Base-by-base conservation (phyloP, 2,797 vertebrate genomes). In the Moxostoma hubbsi region DNA sequence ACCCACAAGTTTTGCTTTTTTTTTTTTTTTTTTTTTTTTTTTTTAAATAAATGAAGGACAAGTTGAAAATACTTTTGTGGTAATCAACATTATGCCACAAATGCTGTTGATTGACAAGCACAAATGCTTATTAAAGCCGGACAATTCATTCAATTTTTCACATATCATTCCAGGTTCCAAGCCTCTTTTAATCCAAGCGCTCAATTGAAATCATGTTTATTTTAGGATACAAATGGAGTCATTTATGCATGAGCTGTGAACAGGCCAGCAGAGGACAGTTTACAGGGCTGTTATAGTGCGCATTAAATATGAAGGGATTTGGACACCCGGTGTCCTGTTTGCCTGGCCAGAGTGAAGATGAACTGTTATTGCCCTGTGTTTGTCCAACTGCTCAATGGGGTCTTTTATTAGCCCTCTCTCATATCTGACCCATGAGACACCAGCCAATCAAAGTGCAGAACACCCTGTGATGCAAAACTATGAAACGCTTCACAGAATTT, bases 401-500 rank as follows among this genome's bases (percentile, higher is more conserved):
- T 88, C 83, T 88, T 88, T 89, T 86, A 87, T 90, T 91, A 90
- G 88, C 79, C 62, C 87, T 68, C 82, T 87, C 82, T 77, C 84
- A 89, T 84, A 88, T 92, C 78, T 91, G 86, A 82, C 90, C 90
- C 84, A 78, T 83, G 88, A 89, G 88, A 92, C 82, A 61, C 81
- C 78, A 75, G 83, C 85, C 86, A 72, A 72, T 73, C 61, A 16
- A 13, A 71, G 46, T 9, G 61, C 51, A 55, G 53, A 63, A 71
- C 54, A 46, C 18, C 0, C 5, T 16, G 7, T 13, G 49, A 36
- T 0, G 9, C 57, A 59, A 15, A 61, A 43, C 57, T 77, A 16
- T 66, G 53, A 67, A 58, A 16, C 6, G 53, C 16, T 47, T 5
- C 12, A 57, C 36, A 36, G 36, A 36, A 36, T 36, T 36, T 36